Evolutionary conservation across 1,140 invertebrate genomes (phyloP).

Genomic region (Lepidostoma basale): DNA sequence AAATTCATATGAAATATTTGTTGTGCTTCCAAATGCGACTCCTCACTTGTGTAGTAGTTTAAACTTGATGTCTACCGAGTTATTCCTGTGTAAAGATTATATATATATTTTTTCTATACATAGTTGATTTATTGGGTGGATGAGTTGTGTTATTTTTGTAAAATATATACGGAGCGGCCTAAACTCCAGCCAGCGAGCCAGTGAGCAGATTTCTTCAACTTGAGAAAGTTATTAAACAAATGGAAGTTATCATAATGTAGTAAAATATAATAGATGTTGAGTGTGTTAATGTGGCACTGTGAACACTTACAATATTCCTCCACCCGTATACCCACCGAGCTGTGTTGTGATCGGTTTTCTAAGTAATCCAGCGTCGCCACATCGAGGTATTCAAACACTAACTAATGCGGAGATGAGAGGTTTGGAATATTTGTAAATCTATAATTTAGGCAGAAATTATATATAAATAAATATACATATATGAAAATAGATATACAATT

Average conservation of each 20-base stretch:
- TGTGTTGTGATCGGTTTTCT: constrained; percentile 29
- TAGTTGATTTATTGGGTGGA: constrained; percentile 41
- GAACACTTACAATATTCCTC: constrained; percentile 30
- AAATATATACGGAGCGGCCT: constrained; percentile 9
- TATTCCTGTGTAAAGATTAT: constrained; percentile 41
- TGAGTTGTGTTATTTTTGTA: constrained; percentile 43
- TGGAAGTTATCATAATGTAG: constrained; percentile 32
- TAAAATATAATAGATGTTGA: constrained; percentile 25
- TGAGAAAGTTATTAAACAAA: not conserved
- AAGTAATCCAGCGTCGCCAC: constrained; percentile 35
- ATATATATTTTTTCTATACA: constrained; percentile 47
- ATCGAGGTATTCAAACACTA: constrained; percentile 34
- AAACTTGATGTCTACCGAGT: constrained; percentile 21
- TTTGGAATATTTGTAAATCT: constrained; percentile 45
- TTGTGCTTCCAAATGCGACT: constrained; percentile 44
- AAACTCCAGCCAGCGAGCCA: constrained; percentile 10
- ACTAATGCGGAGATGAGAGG: constrained; percentile 22
- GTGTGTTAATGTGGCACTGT: constrained; percentile 38
- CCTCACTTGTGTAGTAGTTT: constrained; percentile 31
- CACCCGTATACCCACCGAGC: not conserved
- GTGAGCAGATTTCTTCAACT: constrained; percentile 33
- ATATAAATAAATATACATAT: constrained; percentile 41
- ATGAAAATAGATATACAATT: constrained; percentile 44
- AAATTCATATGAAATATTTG: constrained; percentile 30
- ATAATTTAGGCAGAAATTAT: constrained; percentile 33